These are phyloP conservation scores for Microtus montanus DNA, from an alignment of 2,113 vertebrate genomes.

Conservation along the genomic window DNA sequence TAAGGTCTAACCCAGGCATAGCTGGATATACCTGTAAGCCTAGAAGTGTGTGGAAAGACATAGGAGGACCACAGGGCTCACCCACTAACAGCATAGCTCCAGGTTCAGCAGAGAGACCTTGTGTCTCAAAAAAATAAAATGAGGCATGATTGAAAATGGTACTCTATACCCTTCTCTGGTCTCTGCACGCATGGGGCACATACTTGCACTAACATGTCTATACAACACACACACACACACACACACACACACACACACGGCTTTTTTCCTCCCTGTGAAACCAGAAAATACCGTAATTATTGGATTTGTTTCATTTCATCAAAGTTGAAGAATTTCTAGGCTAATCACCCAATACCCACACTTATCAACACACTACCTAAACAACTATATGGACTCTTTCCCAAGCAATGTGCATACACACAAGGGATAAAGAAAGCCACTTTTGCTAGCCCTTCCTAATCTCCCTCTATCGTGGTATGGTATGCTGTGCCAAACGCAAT, in stretches of 20 bases:
- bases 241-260: background rate
- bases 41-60: background rate
- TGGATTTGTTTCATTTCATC: conserved; percentile 21
- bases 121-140: background rate
- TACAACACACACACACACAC: background rate
- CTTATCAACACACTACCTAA: background rate
- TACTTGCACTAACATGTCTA: background rate
- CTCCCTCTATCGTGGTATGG: background rate
- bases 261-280: background rate
- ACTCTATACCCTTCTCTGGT: background rate
- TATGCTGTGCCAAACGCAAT: background rate
- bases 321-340: background rate
- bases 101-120: background rate
- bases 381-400: background rate
- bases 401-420: background rate
- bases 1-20: background rate
- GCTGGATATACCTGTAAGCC: background rate
- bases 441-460: background rate
- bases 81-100: background rate
- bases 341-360: background rate
- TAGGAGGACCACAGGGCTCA: background rate
- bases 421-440: background rate
- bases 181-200: background rate
- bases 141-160: background rate
- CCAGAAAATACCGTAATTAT: background rate